phyloP scores from a whole-genome alignment of 2,888 invertebrate genomes.

The Paralinhomoeus sp. region DNA sequence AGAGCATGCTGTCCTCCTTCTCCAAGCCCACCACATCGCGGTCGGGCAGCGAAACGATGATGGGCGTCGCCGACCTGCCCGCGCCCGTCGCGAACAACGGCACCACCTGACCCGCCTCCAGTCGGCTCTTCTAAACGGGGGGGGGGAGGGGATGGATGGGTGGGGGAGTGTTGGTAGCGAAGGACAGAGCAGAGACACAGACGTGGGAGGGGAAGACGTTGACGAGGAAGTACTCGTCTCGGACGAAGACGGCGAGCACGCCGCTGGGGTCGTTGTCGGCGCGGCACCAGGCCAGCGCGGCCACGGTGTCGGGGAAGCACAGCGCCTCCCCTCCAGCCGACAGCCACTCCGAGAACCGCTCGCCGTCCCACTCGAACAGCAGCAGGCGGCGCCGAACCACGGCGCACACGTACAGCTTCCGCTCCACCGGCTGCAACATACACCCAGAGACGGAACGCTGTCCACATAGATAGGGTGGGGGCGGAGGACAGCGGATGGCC shows the following conservation, averaged over 20 bases:
- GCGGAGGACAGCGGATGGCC: too few species aligned
- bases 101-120: too few species aligned
- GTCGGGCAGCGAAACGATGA: slow-evolving; percentile 7
- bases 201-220: background rate
- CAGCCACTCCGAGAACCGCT: background rate
- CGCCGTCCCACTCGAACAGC: background rate
- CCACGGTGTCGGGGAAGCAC: background rate
- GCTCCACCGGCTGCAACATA: background rate
- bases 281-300: background rate
- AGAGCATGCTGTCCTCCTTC: slow-evolving; percentile 5
- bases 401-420: slow-evolving; percentile 1
- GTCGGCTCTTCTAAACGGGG: too few species aligned
- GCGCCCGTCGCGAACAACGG: too few species aligned
- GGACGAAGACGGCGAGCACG: background rate
- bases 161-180: too few species aligned
- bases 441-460: too few species aligned
- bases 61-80: slow-evolving; percentile 1
- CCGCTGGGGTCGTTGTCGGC: background rate
- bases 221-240: slow-evolving; percentile 2
- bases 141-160: too few species aligned
- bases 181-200: too few species aligned
- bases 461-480: too few species aligned
- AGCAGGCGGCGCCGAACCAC: background rate
- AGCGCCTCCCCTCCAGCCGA: background rate
- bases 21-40: slow-evolving; percentile 7